Percentiles rank a stretch among this genome's conserved stretches.
These are phyloP conservation scores for Apis florea DNA, from an alignment of 1,140 invertebrate genomes.

Conservation along the genomic window DNA sequence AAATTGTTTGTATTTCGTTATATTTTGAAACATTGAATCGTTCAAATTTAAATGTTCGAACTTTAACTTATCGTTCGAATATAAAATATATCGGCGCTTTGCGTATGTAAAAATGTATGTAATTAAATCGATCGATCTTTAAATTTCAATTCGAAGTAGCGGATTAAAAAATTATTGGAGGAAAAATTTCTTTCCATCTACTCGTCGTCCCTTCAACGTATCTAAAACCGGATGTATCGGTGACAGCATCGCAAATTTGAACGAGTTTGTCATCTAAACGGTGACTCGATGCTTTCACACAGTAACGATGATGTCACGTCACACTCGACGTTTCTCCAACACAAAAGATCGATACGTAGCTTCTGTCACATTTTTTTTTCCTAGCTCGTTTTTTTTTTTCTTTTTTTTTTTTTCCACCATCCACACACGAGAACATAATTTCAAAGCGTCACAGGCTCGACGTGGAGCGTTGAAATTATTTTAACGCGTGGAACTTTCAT, in stretches of 20 bases:
- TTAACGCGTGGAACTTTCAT: constrained; percentile 1
- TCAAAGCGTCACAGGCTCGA: background rate
- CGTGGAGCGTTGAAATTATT: constrained; percentile 11
- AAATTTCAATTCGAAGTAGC: too few species aligned
- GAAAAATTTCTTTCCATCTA: too few species aligned
- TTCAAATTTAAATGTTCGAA: too few species aligned
- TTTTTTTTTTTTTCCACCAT: background rate
- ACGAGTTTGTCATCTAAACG: constrained; percentile 1
- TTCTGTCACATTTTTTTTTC: background rate
- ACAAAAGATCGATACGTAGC: constrained; percentile 17
- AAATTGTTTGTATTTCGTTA: too few species aligned
- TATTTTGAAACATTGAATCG: too few species aligned
- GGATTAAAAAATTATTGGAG: too few species aligned
- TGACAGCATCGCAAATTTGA: background rate
- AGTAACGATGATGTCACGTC: constrained; percentile 2
- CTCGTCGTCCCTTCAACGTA: background rate
- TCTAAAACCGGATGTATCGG: background rate
- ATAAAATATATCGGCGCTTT: too few species aligned
- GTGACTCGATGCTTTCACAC: background rate
- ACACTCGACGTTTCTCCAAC: background rate
- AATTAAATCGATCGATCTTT: too few species aligned
- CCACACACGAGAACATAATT: constrained; percentile 3
- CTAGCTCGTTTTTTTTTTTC: background rate
- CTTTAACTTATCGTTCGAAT: too few species aligned
- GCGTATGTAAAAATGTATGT: too few species aligned